Evolutionary conservation across 2,797 vertebrate genomes (phyloP).

Genomic region (Coregonus suidteri): DNA sequence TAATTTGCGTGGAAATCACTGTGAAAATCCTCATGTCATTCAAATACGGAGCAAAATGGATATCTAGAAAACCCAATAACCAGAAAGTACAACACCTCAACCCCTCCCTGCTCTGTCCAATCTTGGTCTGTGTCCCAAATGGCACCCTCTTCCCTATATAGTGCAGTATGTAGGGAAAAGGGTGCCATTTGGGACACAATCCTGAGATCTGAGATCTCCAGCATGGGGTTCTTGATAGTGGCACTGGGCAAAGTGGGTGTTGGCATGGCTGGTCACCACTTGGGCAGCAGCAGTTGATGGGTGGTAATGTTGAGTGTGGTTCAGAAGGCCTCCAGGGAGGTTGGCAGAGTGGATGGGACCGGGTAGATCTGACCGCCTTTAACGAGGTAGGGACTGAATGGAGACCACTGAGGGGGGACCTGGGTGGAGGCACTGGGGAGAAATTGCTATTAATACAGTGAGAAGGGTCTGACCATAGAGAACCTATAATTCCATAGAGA

Average conservation of each 20-base stretch:
- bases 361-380: neutral
- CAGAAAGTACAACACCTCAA: neutral
- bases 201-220: neutral
- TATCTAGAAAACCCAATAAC: neutral
- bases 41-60: neutral
- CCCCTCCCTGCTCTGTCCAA: neutral
- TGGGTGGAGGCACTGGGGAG: neutral
- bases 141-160: neutral
- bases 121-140: neutral
- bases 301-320: neutral
- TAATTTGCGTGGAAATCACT: neutral
- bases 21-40: neutral
- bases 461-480: neutral
- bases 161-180: neutral
- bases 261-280: constrained; percentile 2
- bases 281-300: constrained; percentile 3
- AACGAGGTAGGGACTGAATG: neutral
- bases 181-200: neutral
- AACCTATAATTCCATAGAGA: neutral
- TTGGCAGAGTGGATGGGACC: neutral
- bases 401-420: neutral
- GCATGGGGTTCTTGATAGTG: neutral
- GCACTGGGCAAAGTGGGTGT: neutral
- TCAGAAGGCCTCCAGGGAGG: neutral
- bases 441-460: constrained; percentile 9